These are phyloP conservation scores for Lepus europaeus DNA, from an alignment of 2,113 vertebrate genomes.

Conservation along the genomic window DNA sequence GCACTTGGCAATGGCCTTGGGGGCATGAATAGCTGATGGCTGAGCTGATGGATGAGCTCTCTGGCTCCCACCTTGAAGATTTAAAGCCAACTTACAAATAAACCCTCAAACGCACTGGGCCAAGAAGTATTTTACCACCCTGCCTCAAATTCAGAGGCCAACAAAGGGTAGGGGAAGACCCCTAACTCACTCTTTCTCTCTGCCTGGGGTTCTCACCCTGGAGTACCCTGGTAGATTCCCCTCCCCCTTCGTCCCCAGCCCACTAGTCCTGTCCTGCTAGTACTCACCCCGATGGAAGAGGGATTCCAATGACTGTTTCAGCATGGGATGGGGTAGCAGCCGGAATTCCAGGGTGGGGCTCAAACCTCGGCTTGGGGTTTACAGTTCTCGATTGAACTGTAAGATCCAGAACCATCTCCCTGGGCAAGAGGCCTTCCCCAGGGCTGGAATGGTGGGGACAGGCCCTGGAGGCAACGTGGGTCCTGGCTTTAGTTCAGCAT, in stretches of 20 bases:
- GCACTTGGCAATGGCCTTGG: not conserved
- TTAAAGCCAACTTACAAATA: not conserved
- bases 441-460: not conserved
- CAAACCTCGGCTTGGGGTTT: not conserved
- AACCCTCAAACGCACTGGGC: not conserved
- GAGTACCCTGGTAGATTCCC: not conserved
- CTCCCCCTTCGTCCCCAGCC: not conserved
- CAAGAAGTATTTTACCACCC: not conserved
- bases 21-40: not conserved
- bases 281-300: not conserved
- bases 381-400: not conserved
- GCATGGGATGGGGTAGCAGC: not conserved
- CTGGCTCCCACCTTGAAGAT: constrained; percentile 12
- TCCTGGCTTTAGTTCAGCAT: not conserved
- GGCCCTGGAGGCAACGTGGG: not conserved
- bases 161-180: not conserved
- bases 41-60: not conserved
- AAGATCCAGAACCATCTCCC: not conserved
- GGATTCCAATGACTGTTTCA: not conserved
- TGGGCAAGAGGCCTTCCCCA: not conserved
- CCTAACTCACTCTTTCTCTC: not conserved
- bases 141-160: not conserved
- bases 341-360: not conserved
- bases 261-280: not conserved
- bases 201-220: not conserved